A percentile compares a stretch with the other conserved stretches of the same genome.
Evolutionary conservation across 2,113 vertebrate genomes (phyloP).

Genomic region (Columba janthina): DNA sequence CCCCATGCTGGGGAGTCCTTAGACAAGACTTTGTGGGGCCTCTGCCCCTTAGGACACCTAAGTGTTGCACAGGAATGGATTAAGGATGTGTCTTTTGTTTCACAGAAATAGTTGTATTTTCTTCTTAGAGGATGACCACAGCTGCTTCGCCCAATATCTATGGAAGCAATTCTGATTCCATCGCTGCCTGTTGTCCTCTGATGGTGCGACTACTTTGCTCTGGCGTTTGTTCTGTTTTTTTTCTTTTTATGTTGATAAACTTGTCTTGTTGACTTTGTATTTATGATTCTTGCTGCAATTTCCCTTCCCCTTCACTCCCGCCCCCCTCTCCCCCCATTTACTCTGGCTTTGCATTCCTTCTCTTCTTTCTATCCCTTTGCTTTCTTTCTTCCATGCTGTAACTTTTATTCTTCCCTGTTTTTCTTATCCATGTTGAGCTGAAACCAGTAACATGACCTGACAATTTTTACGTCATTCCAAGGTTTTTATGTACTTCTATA

Average conservation of each 20-base stretch:
- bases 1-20: neutral
- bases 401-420: slow-evolving; percentile 57
- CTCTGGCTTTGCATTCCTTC: slow-evolving; percentile 26
- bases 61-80: neutral
- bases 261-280: slow-evolving; percentile 48
- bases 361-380: neutral
- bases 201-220: neutral
- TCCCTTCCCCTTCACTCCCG: neutral
- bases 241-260: neutral
- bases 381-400: neutral
- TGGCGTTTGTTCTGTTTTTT: slow-evolving; percentile 52
- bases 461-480: slow-evolving; percentile 56
- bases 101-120: neutral
- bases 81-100: neutral
- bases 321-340: neutral
- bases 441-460: slow-evolving; percentile 63
- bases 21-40: neutral
- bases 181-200: neutral
- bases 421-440: slow-evolving; percentile 50
- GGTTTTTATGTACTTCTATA: slow-evolving; percentile 64
- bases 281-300: slow-evolving; percentile 43
- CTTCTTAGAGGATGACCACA: neutral
- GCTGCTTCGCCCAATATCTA: neutral
- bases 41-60: neutral
- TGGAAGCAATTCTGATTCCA: neutral